Base-by-base conservation (phyloP, 2,888 invertebrate genomes). In the Choreutis nemorana region DNA sequence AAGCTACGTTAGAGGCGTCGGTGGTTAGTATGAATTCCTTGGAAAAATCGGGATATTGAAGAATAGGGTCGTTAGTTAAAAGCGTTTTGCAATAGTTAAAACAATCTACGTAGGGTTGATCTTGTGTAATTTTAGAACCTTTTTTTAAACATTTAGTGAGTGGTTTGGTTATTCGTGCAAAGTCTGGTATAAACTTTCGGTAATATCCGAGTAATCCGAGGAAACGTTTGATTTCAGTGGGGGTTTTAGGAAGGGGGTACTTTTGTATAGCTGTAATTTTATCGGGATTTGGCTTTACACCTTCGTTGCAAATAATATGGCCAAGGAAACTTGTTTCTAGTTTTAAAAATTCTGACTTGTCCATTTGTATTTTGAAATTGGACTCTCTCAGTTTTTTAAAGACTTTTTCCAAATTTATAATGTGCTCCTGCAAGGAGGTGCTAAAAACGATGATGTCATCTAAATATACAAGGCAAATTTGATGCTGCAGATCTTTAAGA, bases 351-450 rank as follows among this genome's bases (percentile, higher is more conserved):
- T n/a, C n/a, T n/a, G n/a, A n/a, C n/a, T n/a, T n/a, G 13, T 49
- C 43, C 37, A 43, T 38, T 13, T 45, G 45, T 3, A 46, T 39
- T 31, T 48, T 46, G 14, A 48, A 45, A 15, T 45, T 45, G 0
- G 38, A 9, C 11, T 22, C 3, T 14, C 5, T 11, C 3, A 29
- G 9, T 15, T 24, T 23, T 6, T 29, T 11, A 10, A 29, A 29
- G 11, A 29, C 12, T 11, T 22, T 3, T 15, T 14, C 7, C 16
- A 23, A 11, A 10, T 24, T 23, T 7, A 4, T 23, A 15, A 6
- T 23, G 9, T 29, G 29, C 14, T 29, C 23, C 16, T 22, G 15
- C 10, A 29, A 15, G 3, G 29, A 29, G 10, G 9, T 29, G 3
- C 16, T 24, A 14, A 26, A 26, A 12, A 30, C 9, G 9, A 30